A percentile compares a stretch with the other conserved stretches of the same genome.
phyloP scores from a whole-genome alignment of 1,140 invertebrate genomes.

The Anagrus nilaparvatae region DNA sequence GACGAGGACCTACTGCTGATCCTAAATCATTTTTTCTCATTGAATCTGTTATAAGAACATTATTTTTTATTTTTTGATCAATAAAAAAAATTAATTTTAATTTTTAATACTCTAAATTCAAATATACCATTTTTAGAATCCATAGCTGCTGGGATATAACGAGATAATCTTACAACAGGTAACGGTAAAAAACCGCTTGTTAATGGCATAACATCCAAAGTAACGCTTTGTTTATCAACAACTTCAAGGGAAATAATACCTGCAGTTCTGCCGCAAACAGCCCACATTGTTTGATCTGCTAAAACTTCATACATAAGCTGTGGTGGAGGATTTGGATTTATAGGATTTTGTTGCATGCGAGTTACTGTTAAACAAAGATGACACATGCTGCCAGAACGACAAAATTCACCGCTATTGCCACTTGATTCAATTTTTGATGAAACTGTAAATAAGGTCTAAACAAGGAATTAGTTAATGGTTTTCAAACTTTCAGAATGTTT shows the following conservation, averaged over 20 bases:
- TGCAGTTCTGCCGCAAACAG: constrained; percentile 77
- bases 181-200: constrained; percentile 79
- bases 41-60: constrained; percentile 20
- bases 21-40: constrained; percentile 32
- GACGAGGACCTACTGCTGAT: constrained; percentile 45
- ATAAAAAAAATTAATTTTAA: constrained; percentile 1
- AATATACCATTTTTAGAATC: constrained; percentile 54
- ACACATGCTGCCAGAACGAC: constrained; percentile 78
- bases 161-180: constrained; percentile 79
- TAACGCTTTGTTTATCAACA: constrained; percentile 60
- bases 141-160: constrained; percentile 72
- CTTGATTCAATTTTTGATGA: constrained; percentile 69
- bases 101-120: constrained; percentile 12
- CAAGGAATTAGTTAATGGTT: constrained; percentile 24
- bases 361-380: constrained; percentile 68
- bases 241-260: constrained; percentile 72
- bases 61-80: not conserved
- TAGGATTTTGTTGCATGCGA: constrained; percentile 38
- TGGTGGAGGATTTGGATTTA: constrained; percentile 41
- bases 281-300: constrained; percentile 86
- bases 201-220: constrained; percentile 83
- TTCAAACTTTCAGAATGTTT: too few relatives aligned
- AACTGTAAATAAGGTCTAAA: constrained; percentile 73
- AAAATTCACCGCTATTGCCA: constrained; percentile 76
- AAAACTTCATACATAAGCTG: constrained; percentile 86